A percentile compares a stretch with the other conserved stretches of the same genome.
Conservation (phyloP, 1,140 invertebrate genomes). For the Cyphomyrmex costatus region DNA sequence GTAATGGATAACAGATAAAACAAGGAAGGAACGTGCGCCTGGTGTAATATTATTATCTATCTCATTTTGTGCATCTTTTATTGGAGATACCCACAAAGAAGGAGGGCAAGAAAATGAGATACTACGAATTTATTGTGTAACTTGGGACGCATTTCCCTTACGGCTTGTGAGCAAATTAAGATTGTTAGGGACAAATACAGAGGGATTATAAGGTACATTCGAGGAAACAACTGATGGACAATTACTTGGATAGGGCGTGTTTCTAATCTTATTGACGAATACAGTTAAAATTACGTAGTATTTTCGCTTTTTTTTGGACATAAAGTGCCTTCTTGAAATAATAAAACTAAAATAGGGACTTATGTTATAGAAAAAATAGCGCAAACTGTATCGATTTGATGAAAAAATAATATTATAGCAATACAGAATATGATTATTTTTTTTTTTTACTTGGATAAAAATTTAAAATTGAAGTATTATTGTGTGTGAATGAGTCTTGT, state of each 20-base stretch:
- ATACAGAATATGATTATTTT: not conserved
- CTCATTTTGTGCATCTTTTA: conserved; percentile 40
- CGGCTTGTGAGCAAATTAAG: conserved; percentile 60
- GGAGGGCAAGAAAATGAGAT: conserved; percentile 14
- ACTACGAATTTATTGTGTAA: conserved; percentile 49
- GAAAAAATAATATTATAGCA: too few relatives aligned
- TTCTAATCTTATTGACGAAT: conserved; percentile 17
- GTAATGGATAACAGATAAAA: conserved; percentile 20
- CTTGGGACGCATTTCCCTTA: conserved; percentile 17
- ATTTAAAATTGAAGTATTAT: not conserved
- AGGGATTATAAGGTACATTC: conserved; percentile 30
- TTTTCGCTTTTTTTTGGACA: not conserved
- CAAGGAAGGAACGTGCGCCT: not conserved
- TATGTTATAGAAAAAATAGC: not conserved
- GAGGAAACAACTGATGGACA: not conserved
- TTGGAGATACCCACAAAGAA: not conserved
- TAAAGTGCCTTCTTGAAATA: not conserved
- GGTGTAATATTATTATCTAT: conserved; percentile 27
- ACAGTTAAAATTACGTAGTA: not conserved
- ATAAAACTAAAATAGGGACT: not conserved
- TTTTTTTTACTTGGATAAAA: not conserved
- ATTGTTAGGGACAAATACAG: conserved; percentile 38
- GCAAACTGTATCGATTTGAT: not conserved
- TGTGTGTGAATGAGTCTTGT: not conserved
- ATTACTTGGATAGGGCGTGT: conserved; percentile 30